Conservation (phyloP, 2,113 vertebrate genomes). For the Ceyx melanurus region DNA sequence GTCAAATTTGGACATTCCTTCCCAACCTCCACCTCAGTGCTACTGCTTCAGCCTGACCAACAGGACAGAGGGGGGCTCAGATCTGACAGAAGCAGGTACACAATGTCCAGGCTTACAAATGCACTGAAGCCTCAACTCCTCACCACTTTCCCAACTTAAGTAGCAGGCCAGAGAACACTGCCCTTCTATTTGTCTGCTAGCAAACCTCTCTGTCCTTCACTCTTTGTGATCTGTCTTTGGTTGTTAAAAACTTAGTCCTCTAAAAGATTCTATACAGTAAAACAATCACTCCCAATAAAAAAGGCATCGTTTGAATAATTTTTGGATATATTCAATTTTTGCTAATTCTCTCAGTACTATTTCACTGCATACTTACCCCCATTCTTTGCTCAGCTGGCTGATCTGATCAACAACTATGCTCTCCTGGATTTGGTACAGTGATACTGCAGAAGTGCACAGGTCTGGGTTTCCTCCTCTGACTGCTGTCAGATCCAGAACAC, state of each 20-base stretch:
- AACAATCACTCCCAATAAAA: neutral
- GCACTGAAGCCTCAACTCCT: neutral
- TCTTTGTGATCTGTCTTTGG: neutral
- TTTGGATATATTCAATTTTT: neutral
- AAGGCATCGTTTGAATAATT: neutral
- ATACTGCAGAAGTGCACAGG: conserved; percentile 84
- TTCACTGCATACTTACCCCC: conserved; percentile 82
- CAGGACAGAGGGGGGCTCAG: neutral
- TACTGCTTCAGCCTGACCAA: neutral
- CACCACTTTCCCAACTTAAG: neutral
- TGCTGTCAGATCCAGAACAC: conserved; percentile 92
- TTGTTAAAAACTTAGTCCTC: neutral
- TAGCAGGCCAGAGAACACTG: neutral
- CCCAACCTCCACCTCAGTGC: neutral
- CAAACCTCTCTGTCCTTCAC: neutral
- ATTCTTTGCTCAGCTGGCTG: conserved; percentile 96
- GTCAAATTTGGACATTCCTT: neutral
- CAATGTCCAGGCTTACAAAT: neutral
- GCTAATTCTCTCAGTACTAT: neutral
- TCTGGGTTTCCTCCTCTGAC: conserved; percentile 83
- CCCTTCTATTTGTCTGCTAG: neutral
- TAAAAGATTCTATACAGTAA: neutral
- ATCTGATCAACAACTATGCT: conserved; percentile 96
- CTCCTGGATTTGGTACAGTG: conserved; percentile 91
- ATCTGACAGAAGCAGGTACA: neutral